A percentile compares a stretch with the other conserved stretches of the same genome.
Conservation (phyloP, 2,888 invertebrate species). For the Orchesellides sinensis region DNA sequence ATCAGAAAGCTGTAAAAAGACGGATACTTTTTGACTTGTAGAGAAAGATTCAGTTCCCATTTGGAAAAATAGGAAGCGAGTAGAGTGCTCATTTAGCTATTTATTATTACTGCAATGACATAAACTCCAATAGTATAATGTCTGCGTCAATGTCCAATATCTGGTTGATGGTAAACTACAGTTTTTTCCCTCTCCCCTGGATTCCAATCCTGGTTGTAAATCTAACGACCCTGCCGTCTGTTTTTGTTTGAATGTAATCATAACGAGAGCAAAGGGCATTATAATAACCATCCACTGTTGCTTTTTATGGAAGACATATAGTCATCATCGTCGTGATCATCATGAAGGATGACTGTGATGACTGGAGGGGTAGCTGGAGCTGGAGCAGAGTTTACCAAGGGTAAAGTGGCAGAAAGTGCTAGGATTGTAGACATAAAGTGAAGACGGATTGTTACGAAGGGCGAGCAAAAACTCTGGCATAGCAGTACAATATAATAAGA, state of each 20-base stretch:
- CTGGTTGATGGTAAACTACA: too few species aligned
- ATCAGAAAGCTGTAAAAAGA: too few species aligned
- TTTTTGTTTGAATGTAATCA: constrained; percentile 32
- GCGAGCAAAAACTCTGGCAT: neutral
- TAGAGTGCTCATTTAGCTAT: neutral
- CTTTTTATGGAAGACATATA: constrained; percentile 57
- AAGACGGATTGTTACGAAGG: neutral
- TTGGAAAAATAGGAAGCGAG: too few species aligned
- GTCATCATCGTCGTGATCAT: constrained; percentile 32
- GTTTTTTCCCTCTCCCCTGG: constrained; percentile 7
- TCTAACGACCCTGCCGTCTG: constrained; percentile 27
- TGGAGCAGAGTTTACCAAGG: constrained; percentile 23
- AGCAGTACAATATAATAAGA: constrained; percentile 18
- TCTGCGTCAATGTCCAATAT: neutral
- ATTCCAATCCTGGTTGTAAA: constrained; percentile 21
- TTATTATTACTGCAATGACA: neutral
- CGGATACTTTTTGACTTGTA: too few species aligned
- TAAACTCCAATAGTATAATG: neutral
- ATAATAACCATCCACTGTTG: constrained; percentile 58
- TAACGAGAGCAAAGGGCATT: constrained; percentile 44
- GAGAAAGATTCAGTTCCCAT: too few species aligned
- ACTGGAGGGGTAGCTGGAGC: constrained; percentile 20
- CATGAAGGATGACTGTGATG: constrained; percentile 33
- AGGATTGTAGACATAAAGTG: neutral
- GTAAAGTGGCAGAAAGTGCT: constrained; percentile 11